Conservation (phyloP, 2,113 vertebrate genomes). For the Falcunculus frontatus region DNA sequence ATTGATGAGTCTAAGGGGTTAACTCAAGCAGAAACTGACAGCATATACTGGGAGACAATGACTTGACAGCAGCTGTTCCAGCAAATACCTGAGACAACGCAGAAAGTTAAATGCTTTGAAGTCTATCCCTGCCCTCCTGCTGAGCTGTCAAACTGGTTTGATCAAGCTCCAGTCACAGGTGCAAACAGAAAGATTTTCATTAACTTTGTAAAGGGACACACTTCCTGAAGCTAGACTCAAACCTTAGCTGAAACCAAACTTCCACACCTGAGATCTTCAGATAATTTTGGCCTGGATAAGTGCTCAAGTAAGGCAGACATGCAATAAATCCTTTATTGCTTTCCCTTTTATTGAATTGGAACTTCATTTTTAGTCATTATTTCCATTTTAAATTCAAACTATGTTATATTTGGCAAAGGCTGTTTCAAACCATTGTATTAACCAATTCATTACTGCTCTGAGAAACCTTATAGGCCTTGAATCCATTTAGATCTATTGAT, state of each 20-base stretch:
- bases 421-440: background rate
- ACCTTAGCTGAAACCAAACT: background rate
- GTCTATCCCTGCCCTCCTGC: constrained; percentile 17
- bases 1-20: constrained; percentile 38
- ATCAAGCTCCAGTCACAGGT: constrained; percentile 35
- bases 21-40: constrained; percentile 24
- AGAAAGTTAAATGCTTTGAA: constrained; percentile 45
- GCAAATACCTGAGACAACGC: constrained; percentile 26
- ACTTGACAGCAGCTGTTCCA: constrained; percentile 43
- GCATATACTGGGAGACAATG: background rate
- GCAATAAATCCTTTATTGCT: background rate
- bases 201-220: background rate
- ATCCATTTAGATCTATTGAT: background rate
- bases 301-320: background rate
- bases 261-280: background rate
- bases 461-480: background rate
- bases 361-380: background rate
- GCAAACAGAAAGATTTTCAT: constrained; percentile 17
- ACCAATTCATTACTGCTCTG: background rate
- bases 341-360: background rate
- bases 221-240: background rate
- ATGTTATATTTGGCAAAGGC: background rate
- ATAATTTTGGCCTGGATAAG: background rate
- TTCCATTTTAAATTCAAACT: background rate
- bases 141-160: constrained; percentile 42